Conservation (phyloP, 2,888 invertebrate genomes). For the Celastrina argiolus region DNA sequence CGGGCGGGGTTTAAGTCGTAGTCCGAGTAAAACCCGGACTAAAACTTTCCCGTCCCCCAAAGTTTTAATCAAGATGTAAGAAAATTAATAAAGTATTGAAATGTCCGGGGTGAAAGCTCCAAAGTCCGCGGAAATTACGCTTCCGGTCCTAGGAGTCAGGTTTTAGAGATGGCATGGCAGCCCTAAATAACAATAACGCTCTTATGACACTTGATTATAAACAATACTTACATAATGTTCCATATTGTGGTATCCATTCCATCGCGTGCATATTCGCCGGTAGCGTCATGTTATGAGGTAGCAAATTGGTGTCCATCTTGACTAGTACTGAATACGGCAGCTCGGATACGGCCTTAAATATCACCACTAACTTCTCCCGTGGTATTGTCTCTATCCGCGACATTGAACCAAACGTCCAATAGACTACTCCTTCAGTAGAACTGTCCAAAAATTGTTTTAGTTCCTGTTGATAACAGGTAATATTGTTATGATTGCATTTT, state of each 20-base stretch:
- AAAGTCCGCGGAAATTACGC: too few species aligned
- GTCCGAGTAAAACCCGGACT: too few species aligned
- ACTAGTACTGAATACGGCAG: constrained; percentile 75
- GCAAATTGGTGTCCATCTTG: constrained; percentile 69
- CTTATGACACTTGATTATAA: neutral
- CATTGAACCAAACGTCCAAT: constrained; percentile 80
- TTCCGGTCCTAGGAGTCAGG: too few species aligned
- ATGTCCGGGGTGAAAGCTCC: too few species aligned
- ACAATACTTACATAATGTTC: constrained; percentile 68
- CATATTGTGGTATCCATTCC: constrained; percentile 76
- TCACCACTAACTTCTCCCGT: constrained; percentile 56
- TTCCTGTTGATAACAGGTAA: constrained; percentile 48
- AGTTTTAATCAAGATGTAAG: too few species aligned
- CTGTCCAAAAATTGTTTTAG: constrained; percentile 63
- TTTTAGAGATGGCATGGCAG: too few species aligned
- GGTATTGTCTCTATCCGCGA: constrained; percentile 75
- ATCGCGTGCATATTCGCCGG: constrained; percentile 70
- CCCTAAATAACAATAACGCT: neutral
- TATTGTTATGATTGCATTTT: neutral
- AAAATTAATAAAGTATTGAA: too few species aligned
- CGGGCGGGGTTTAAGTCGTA: too few species aligned
- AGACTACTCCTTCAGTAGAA: constrained; percentile 72
- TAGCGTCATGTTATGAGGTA: constrained; percentile 65
- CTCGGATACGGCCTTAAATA: constrained; percentile 70
- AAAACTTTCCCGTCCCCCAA: too few species aligned